Percentiles rank a stretch among this genome's conserved stretches.
phyloP scores from a whole-genome alignment of 2,113 vertebrate genomes.

The Myiozetetes cayanensis region DNA sequence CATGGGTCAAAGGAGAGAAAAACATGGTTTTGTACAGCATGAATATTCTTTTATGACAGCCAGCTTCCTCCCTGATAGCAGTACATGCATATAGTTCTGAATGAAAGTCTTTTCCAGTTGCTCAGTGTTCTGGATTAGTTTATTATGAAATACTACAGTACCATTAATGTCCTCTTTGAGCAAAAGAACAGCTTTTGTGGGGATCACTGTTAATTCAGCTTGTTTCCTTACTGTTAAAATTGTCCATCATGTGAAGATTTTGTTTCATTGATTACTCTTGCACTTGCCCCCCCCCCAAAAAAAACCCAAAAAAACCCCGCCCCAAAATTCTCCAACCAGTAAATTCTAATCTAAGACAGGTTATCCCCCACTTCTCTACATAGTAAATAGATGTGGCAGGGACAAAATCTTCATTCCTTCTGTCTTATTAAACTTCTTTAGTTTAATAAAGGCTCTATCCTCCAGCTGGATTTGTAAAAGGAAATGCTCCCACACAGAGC shows the following conservation, averaged over 20 bases:
- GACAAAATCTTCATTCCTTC: neutral
- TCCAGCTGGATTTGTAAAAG: conserved; percentile 41
- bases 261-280: neutral
- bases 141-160: neutral
- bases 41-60: neutral
- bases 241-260: neutral
- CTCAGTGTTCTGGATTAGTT: neutral
- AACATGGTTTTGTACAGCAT: neutral
- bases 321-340: neutral
- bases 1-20: neutral
- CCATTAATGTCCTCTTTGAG: neutral
- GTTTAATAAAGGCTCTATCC: conserved; percentile 6
- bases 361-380: neutral
- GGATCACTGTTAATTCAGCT: neutral
- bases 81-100: neutral
- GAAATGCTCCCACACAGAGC: conserved; percentile 50
- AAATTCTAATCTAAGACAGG: neutral
- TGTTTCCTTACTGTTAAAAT: neutral
- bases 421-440: neutral
- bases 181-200: neutral
- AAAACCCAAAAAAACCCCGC: neutral
- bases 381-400: neutral
- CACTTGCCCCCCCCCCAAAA: neutral
- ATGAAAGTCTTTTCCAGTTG: conserved; percentile 8
- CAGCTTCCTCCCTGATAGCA: neutral